Base-by-base conservation (phyloP, 2,888 invertebrate species). In the Conistra vaccinii region DNA sequence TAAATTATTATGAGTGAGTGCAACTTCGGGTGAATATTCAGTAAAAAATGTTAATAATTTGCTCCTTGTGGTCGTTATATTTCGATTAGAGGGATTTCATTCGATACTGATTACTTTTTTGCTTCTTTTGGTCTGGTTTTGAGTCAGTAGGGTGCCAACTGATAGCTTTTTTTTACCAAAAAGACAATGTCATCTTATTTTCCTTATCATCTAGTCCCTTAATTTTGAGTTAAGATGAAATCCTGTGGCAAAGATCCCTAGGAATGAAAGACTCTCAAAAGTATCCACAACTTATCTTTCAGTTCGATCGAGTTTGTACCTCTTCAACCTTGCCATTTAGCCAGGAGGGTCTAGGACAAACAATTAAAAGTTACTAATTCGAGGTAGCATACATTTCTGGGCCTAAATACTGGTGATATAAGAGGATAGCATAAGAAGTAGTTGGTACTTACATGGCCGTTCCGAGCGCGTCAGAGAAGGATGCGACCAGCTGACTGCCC, bases 401-500 rank as follows among this genome's bases (percentile, higher is more conserved):
- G 9, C 2, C 2, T 14, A 26, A 26, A 48, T 20, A 23, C 29
- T 65, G 48, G 10, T 10, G 35, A 12, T 20, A 26, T 20, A 26
- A 3, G 3, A 6, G 35, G 35, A 29, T 20, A 20, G 5, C 14
- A 3, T 9, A 48, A 35, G 14, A 17, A 39, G 3, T 1, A 20
- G 35, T n/a, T n/a, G 1, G 3, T 39, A 87, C 98, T 97, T 97
- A 98, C 98, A 98, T 97, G 12, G 98, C 97, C 9, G 98, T 98
- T 82, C 97, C 97, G 14, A 99, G 96, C 14, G 98, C 98, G 90
- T 98, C 98, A 12, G 98, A 97, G 93, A 99, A 99, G 6, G 98
- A 98, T 0, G 98, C 98, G 17, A 99, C 98, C 53, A 99, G 96
- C 84, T 98, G 98, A 29, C 98, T 98, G 23, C 98, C 98, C 91